Evolutionary conservation across 64 coral and sea anemone species (phyloP), one percentile per base, ranked within the genome.

Genomic region (Porites australiensis): DNA sequence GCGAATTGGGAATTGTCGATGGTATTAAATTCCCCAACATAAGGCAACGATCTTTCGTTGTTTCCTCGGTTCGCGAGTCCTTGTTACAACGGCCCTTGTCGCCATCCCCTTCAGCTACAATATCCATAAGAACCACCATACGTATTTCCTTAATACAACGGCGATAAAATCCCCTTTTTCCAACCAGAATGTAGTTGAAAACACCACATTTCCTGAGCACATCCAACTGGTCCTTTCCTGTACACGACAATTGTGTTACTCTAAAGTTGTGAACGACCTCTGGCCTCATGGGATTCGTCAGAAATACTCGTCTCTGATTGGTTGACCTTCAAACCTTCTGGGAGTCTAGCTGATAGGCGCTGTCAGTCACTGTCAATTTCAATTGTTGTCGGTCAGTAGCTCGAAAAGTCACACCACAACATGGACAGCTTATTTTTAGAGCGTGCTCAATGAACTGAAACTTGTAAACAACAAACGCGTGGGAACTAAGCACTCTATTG

Each of bases 91-190:
- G 55, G 60, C 71, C 75, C 2, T 6, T 13, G 10, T 94, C 83
- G 43, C 75, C 92, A 68, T 97, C 82, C 71, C 76, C 84, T 79
- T 72, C 47, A 79, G 90, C 83, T 72, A n/a, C 14, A 77, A 83
- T 61, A 43, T 97, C 95, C 92, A 94, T 97, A 75, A 94, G 90
- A 79, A 94, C 68, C 59, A 96, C 95, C 95, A 96, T 96, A 96
- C n/a, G 95, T 96, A 60, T 76, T 11, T 44, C 64, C 3, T 91
- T 44, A 57, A 61, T 21, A 20, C 62, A 11, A 51, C 45, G 37
- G 43, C 6, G 61, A 20, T 70, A 52, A 70, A 37, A 46, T 47
- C 7, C 58, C 14, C 13, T 15, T 88, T 62, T 59, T 74, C 46
- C 71, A 37, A 51, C 67, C 79, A 83, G 8, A 45, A 65, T 74